Evolutionary conservation across 2,888 invertebrate species (phyloP), one percentile per base, ranked within the genome.

Genomic region (Acrocyrtus sp.): DNA sequence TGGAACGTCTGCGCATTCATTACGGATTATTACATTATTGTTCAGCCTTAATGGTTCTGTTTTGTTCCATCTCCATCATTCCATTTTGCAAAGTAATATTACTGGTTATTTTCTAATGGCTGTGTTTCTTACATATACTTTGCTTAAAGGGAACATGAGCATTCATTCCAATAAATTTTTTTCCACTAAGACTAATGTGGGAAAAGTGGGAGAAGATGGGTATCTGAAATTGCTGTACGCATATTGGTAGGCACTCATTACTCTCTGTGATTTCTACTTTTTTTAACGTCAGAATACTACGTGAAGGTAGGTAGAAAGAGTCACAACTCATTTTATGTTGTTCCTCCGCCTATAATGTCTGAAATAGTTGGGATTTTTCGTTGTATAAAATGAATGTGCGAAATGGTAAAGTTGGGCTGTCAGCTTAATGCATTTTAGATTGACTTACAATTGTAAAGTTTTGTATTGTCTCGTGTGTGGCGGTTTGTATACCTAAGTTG

Each of bases 141-240:
- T 39, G 24, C 19, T 43, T 43, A 6, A n/a, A 58, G 39, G 2
- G 27, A 45, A 48, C 3, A 48, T 19, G 4, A 39, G 29, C 54
- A 54, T 54, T n/a, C 57, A 45, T 27, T 45, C 43, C 57, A 57
- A 66, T 19, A 56, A 39, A 24, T 45, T 53, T 66, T 72, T 58
- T 73, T 57, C 51, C 43, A 68, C 67, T 51, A 68, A 57, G 51
- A 67, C 73, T 73, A 73, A 73, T 73, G 73, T 73, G 73, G 73
- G 73, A 67, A 62, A 62, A 39, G 6, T 39, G 39, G 12, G 39
- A 12, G 39, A 39, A 39, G 8, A 39, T 6, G 12, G 39, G 8
- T 10, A 39, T 6, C 39, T 6, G 39, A 39, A 39, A 39, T n/a
- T n/a, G n/a, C n/a, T n/a, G n/a, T n/a, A n/a, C n/a, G n/a, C n/a